Conservation (phyloP, 2,888 invertebrate species). For the Drosophila algonquin region DNA sequence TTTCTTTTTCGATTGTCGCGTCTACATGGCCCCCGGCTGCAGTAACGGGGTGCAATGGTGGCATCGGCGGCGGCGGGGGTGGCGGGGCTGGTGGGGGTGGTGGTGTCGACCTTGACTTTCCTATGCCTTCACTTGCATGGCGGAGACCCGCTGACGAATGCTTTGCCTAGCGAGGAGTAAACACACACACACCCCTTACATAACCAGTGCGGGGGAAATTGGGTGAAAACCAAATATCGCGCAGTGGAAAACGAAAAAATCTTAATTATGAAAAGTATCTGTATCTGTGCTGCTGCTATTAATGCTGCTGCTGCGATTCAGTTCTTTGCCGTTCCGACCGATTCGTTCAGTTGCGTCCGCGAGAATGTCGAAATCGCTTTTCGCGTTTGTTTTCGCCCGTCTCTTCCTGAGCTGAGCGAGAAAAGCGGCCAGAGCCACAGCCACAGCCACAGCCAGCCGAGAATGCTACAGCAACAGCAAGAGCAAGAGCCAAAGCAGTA, state of each 20-base stretch:
- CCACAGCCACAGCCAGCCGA: conserved; percentile 28
- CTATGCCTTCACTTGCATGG: conserved; percentile 52
- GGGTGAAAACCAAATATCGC: conserved; percentile 63
- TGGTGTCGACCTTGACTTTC: conserved; percentile 70
- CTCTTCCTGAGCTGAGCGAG: conserved; percentile 48
- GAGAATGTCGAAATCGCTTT: conserved; percentile 69
- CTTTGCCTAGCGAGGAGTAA: conserved; percentile 25
- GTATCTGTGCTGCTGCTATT: conserved; percentile 39
- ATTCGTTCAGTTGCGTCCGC: conserved; percentile 58
- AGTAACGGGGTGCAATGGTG: conserved; percentile 32
- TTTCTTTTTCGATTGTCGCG: conserved; percentile 40
- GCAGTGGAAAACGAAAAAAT: conserved; percentile 58
- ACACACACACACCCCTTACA: conserved; percentile 54
- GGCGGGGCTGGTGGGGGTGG: conserved; percentile 16
- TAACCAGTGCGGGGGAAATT: conserved; percentile 58
- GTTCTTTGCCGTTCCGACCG: conserved; percentile 53
- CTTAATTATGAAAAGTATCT: conserved; percentile 70
- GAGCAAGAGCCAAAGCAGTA: not conserved
- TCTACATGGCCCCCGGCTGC: conserved; percentile 57
- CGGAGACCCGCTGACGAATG: conserved; percentile 26
- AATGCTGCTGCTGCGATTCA: conserved; percentile 38
- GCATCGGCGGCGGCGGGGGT: conserved; percentile 1
- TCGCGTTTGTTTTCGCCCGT: conserved; percentile 57
- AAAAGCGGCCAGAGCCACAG: conserved; percentile 49
- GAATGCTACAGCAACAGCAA: not conserved